phyloP scores from a whole-genome alignment of 2,113 vertebrate genomes.

The Catharus fuscescens region DNA sequence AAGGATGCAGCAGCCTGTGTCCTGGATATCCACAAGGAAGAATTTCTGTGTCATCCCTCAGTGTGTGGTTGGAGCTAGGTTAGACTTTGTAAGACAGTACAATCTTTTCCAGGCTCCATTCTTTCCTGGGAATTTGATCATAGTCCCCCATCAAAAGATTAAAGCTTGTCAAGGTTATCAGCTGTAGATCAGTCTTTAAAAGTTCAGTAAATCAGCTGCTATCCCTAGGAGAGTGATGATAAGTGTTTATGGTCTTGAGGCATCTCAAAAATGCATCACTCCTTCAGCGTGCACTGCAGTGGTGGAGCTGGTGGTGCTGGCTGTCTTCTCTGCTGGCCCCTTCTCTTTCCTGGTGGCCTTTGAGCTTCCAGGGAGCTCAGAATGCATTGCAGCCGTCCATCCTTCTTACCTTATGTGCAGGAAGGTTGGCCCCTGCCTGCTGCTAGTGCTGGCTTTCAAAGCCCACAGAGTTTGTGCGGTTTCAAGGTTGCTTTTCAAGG shows the following conservation, averaged over 20 bases:
- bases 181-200: background rate
- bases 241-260: background rate
- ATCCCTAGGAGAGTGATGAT: background rate
- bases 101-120: background rate
- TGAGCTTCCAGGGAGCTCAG: background rate
- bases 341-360: background rate
- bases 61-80: background rate
- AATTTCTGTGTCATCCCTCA: background rate
- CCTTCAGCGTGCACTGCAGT: background rate
- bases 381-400: background rate
- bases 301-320: background rate
- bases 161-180: background rate
- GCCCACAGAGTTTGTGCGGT: rapidly evolving
- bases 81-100: background rate
- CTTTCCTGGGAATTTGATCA: background rate
- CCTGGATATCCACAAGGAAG: background rate
- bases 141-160: background rate
- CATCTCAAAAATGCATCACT: background rate
- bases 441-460: background rate
- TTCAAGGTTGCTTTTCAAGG: background rate
- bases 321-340: background rate
- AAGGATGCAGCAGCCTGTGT: background rate
- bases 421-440: background rate
- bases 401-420: background rate
- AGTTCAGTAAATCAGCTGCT: background rate